Evolutionary conservation across 2,113 vertebrate species (phyloP), one percentile per base, ranked within the genome.

Genomic region (Sylvia atricapilla): DNA sequence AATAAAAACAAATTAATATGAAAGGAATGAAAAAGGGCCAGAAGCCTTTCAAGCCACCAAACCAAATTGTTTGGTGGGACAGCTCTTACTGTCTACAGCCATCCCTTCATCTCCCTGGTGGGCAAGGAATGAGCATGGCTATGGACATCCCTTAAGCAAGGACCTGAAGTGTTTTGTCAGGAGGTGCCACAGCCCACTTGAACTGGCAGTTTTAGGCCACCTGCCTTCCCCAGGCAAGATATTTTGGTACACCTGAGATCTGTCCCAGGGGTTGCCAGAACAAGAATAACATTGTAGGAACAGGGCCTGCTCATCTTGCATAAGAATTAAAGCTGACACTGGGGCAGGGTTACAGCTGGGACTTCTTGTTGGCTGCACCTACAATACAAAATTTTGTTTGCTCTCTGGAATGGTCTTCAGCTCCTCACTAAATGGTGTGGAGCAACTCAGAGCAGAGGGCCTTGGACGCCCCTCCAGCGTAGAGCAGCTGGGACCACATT

Each of bases 161-260:
- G 22, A 37, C 31, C 22, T 53, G 35, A 67, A 84, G 47, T 21
- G 10, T 86, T 84, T 76, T 78, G 33, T 93, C 60, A 84, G 33
- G 56, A 86, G 19, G 18, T 46, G 56, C 23, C 1, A 1, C 67
- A 30, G 33, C 77, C 37, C 49, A 89, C 8, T 0, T 84, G 73
- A 95, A 60, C 69, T 94, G 88, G 79, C 92, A 95, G 79, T 89
- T 94, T 88, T 84, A 88, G 88, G 79, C 41, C 68, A 84, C 60
- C 17, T 0, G 1, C 25, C 56, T 64, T 90, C 68, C 68, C 16
- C 41, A 64, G 39, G 75, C 56, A 87, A 81, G 83, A 59, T 68
- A 83, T 84, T 93, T 91, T 81, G 83, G 60, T 78, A 41, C 49
- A 92, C 83, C 91, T 90, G 90, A 93, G 60, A 85, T 82, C 64